Evolutionary conservation across 2,888 invertebrate genomes (phyloP).

Genomic region (Perizoma affinitatum): DNA sequence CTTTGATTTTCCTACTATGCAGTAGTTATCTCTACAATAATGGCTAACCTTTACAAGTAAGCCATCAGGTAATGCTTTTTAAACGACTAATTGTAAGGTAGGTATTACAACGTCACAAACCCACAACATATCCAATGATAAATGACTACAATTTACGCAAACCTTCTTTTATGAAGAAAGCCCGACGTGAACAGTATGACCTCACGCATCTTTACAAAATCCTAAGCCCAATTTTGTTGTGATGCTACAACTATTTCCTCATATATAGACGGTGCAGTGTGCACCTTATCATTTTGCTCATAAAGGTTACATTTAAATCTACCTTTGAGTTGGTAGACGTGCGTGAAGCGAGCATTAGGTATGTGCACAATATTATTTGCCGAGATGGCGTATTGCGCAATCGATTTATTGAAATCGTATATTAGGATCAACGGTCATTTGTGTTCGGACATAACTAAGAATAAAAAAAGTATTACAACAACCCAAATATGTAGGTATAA

Average conservation of each 20-base stretch:
- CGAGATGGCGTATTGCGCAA: slow-evolving; percentile 52
- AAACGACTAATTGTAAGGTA: not conserved
- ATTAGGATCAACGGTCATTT: slow-evolving; percentile 19
- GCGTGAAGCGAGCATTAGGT: slow-evolving; percentile 64
- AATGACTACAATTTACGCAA: slow-evolving; percentile 48
- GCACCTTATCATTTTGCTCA: slow-evolving; percentile 23
- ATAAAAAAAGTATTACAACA: slow-evolving; percentile 24
- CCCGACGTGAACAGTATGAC: slow-evolving; percentile 64
- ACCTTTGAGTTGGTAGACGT: slow-evolving; percentile 50
- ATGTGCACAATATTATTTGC: slow-evolving; percentile 54
- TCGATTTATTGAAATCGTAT: slow-evolving; percentile 41
- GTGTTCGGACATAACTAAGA: too few relatives aligned
- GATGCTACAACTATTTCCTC: slow-evolving; percentile 48
- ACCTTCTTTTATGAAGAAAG: slow-evolving; percentile 34
- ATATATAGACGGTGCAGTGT: slow-evolving; percentile 13
- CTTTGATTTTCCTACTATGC: too few relatives aligned
- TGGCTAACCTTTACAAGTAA: not conserved
- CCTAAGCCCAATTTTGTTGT: slow-evolving; percentile 62
- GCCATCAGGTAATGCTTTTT: slow-evolving; percentile 2
- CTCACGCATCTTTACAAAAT: slow-evolving; percentile 69
- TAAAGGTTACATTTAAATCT: slow-evolving; percentile 29
- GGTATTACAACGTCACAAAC: slow-evolving; percentile 2
- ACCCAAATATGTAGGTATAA: slow-evolving; percentile 16
- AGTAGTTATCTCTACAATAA: not conserved
- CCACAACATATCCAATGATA: slow-evolving; percentile 47